phyloP scores from a whole-genome alignment of 2,888 invertebrate genomes.

The Eudasyphora cyanicolor region DNA sequence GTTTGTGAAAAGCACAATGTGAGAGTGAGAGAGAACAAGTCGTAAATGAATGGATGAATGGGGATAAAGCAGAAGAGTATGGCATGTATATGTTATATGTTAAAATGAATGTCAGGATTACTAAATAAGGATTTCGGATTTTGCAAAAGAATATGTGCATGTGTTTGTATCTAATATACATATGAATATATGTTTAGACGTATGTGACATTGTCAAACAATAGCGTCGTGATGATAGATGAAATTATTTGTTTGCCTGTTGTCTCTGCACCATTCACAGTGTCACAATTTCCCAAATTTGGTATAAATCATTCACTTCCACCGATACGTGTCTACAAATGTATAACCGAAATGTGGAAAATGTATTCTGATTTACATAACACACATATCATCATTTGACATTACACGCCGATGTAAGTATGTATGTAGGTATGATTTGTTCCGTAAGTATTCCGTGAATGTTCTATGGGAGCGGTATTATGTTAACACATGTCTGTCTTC shows the following conservation, averaged over 20 bases:
- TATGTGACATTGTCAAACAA: slow-evolving; percentile 32
- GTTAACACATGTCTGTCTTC: not conserved
- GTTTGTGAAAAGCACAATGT: not conserved
- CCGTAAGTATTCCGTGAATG: no score
- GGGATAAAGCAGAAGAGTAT: not conserved
- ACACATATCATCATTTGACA: slow-evolving; percentile 10
- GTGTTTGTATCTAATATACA: not conserved
- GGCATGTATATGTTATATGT: not conserved
- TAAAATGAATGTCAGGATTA: slow-evolving; percentile 2
- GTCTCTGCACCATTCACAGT: not conserved
- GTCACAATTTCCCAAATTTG: not conserved
- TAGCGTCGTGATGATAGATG: slow-evolving; percentile 25
- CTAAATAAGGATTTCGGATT: no score
- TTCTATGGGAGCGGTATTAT: not conserved
- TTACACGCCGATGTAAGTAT: slow-evolving; percentile 18
- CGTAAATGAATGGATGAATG: no score
- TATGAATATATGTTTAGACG: not conserved
- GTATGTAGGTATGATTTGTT: not conserved
- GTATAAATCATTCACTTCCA: not conserved
- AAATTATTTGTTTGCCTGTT: slow-evolving; percentile 20
- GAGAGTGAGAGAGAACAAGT: no score
- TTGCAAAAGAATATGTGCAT: not conserved
- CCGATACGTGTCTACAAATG: not conserved
- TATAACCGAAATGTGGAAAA: not conserved
- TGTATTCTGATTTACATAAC: slow-evolving; percentile 3